Evolutionary conservation across 2,888 invertebrate species (phyloP).

Genomic region (Limnephilus rhombicus): DNA sequence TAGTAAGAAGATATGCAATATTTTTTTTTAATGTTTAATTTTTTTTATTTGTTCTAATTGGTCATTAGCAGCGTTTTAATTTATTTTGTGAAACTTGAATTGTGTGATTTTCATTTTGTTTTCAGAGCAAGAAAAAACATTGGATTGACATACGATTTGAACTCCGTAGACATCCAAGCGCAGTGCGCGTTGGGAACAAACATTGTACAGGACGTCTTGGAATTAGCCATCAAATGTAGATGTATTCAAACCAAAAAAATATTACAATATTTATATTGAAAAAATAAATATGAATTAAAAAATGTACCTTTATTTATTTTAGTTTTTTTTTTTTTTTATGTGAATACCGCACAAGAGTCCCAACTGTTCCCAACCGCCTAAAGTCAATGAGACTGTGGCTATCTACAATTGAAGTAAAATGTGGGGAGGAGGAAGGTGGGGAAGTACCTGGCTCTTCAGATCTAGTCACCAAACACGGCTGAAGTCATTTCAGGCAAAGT

Average conservation of each 20-base stretch:
- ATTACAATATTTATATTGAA: neutral
- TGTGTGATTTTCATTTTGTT: conserved; percentile 24
- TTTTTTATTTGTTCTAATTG: no score
- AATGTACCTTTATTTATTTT: neutral
- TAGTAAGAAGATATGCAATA: no score
- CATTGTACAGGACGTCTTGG: conserved; percentile 78
- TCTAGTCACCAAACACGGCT: no score
- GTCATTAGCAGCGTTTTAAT: neutral
- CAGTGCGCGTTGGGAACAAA: conserved; percentile 81
- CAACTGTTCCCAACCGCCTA: no score
- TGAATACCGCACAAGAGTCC: neutral
- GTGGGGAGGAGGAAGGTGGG: no score
- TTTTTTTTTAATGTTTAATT: no score
- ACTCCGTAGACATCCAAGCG: conserved; percentile 79
- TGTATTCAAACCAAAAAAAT: conserved; percentile 71
- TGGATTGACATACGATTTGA: conserved; percentile 72
- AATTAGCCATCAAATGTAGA: conserved; percentile 78
- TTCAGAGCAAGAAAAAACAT: conserved; percentile 61
- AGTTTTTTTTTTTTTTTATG: neutral
- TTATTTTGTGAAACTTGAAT: neutral
- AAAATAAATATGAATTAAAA: neutral
- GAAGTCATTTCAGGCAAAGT: no score
- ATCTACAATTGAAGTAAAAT: no score
- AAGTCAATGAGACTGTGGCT: no score
- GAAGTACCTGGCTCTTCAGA: no score